Evolutionary conservation across 2,797 vertebrate genomes (phyloP).

Genomic region (Cynopterus sphinx): DNA sequence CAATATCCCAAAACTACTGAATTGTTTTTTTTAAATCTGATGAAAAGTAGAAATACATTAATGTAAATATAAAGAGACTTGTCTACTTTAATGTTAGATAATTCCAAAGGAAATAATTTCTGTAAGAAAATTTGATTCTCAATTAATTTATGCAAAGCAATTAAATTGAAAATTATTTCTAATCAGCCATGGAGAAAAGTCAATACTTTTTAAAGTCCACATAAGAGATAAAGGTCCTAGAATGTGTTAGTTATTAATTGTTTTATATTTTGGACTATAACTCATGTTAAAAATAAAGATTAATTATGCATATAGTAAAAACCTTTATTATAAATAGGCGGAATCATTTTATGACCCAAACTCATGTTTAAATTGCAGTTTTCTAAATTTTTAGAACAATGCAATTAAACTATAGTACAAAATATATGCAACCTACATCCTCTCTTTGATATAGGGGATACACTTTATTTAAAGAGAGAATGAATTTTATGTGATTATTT

Average conservation of each 20-base stretch:
- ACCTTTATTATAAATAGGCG: slow-evolving; percentile 58
- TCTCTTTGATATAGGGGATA: neutral
- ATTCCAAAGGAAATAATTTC: neutral
- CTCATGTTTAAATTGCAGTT: slow-evolving; percentile 46
- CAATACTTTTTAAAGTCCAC: slow-evolving; percentile 65
- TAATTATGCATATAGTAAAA: slow-evolving; percentile 67
- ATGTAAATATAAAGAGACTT: neutral
- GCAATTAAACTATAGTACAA: neutral
- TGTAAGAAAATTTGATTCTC: slow-evolving; percentile 65
- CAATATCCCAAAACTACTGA: neutral
- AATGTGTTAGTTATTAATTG: slow-evolving; percentile 73
- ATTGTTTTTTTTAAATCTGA: neutral
- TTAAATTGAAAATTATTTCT: slow-evolving; percentile 74
- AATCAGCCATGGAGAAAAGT: slow-evolving; percentile 66
- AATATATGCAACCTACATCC: neutral
- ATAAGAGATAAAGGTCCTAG: slow-evolving; percentile 58
- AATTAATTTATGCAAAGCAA: slow-evolving; percentile 43
- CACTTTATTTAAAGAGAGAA: neutral
- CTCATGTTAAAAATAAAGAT: slow-evolving; percentile 65
- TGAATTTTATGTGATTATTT: neutral
- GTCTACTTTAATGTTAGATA: neutral
- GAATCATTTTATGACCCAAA: slow-evolving; percentile 55
- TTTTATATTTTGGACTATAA: slow-evolving; percentile 68
- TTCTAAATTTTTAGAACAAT: slow-evolving; percentile 34
- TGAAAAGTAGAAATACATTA: neutral